Evolutionary conservation across 2,113 vertebrate species (phyloP).

Genomic region (Leucoraja erinaceus): DNA sequence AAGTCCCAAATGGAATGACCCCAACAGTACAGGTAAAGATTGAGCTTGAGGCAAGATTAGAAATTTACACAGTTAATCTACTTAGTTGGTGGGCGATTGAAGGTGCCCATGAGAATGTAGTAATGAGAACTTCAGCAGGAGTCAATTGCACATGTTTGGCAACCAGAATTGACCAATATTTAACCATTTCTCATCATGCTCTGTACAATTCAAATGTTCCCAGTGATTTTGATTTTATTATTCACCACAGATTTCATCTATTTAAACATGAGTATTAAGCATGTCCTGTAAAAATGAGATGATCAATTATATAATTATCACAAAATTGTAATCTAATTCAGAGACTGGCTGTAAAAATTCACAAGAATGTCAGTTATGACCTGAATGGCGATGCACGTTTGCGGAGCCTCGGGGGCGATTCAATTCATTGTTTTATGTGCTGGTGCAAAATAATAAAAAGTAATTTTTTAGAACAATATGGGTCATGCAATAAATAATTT

Average conservation of each 20-base stretch:
- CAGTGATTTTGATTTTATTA: neutral
- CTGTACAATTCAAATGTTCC: neutral
- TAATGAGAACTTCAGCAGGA: neutral
- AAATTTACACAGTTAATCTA: constrained; percentile 8
- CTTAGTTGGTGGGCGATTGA: neutral
- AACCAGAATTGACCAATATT: constrained; percentile 32
- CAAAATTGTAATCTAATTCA: neutral
- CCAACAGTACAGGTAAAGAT: neutral
- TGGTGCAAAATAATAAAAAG: neutral
- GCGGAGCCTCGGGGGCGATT: too few species aligned
- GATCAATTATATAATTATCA: neutral
- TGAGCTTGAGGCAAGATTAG: constrained; percentile 30
- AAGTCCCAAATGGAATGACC: constrained; percentile 23
- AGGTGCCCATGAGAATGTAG: constrained; percentile 4
- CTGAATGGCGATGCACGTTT: too few species aligned
- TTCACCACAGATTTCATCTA: neutral
- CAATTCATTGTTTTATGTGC: neutral
- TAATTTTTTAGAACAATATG: too few species aligned
- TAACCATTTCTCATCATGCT: neutral
- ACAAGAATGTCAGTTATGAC: too few species aligned
- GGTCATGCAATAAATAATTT: too few species aligned
- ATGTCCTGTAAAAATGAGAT: neutral
- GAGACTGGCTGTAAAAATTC: too few species aligned
- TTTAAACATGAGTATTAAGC: neutral
- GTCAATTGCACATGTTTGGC: neutral